Evolutionary conservation across 2,888 invertebrate genomes (phyloP).

Genomic region (Rhamphomyia laevipes): DNA sequence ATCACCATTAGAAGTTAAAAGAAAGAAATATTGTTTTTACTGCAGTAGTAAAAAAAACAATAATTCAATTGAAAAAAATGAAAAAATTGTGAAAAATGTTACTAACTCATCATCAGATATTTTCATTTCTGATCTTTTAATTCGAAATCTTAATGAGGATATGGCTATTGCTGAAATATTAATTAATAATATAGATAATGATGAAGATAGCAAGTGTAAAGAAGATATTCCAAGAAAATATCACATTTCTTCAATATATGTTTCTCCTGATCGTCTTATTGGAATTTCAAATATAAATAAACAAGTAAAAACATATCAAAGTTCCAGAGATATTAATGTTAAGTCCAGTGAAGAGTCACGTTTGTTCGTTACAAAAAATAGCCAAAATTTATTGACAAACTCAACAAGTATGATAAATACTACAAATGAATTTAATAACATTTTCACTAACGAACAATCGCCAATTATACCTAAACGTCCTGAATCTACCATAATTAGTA

Average conservation of each 20-base stretch:
- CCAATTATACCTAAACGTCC: no score
- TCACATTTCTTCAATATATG: neutral
- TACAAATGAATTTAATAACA: no score
- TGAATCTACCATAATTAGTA: no score
- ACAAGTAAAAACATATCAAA: no score
- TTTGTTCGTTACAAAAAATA: no score
- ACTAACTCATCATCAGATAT: neutral
- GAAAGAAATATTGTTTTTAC: neutral
- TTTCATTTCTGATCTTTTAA: neutral
- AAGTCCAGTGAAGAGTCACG: no score
- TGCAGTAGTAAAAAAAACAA: neutral
- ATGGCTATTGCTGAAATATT: neutral
- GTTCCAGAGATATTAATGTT: no score
- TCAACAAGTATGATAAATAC: no score
- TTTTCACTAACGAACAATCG: no score
- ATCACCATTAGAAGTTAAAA: no score
- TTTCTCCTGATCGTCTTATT: slow-evolving; percentile 1
- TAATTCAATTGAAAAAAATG: neutral
- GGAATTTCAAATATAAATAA: neutral
- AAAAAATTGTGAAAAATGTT: neutral
- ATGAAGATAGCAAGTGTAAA: neutral
- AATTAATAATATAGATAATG: neutral
- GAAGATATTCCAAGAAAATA: neutral
- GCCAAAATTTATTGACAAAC: no score
- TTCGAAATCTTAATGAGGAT: neutral